A percentile compares a stretch with the other conserved stretches of the same genome.
Conservation (phyloP, 2,888 invertebrate genomes). For the Ophion ventricosus region DNA sequence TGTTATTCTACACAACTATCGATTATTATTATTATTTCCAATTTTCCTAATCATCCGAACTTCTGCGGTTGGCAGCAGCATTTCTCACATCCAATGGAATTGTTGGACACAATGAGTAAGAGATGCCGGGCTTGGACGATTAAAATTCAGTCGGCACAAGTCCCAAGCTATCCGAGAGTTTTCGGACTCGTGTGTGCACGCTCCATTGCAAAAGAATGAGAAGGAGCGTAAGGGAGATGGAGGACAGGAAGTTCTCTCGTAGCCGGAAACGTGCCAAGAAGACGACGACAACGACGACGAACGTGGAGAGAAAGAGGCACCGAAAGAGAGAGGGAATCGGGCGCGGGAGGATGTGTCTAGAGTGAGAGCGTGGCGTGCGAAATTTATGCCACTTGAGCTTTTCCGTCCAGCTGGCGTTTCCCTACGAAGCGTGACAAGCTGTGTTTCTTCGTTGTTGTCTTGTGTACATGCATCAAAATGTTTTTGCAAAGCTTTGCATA, state of each 20-base stretch:
- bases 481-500: slow-evolving; percentile 10
- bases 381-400: slow-evolving; percentile 57
- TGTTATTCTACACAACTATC: background rate
- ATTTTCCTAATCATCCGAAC: background rate
- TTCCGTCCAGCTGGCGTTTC: slow-evolving; percentile 45
- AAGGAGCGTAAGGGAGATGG: background rate
- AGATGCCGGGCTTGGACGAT: slow-evolving; percentile 54
- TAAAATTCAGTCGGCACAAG: slow-evolving; percentile 72
- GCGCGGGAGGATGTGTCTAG: slow-evolving; percentile 14
- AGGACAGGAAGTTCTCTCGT: slow-evolving; percentile 3
- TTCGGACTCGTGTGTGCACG: slow-evolving; percentile 21
- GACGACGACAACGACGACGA: slow-evolving; percentile 16
- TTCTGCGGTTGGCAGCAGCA: background rate
- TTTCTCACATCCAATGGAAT: background rate
- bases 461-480: background rate
- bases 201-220: background rate
- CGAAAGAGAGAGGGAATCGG: background rate
- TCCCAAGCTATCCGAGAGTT: slow-evolving; percentile 35
- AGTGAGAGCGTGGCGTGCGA: slow-evolving; percentile 47
- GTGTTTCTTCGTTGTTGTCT: slow-evolving; percentile 40
- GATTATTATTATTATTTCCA: background rate
- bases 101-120: background rate
- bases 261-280: slow-evolving; percentile 49
- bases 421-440: slow-evolving; percentile 45
- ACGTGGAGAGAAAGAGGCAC: background rate